Evolutionary conservation across 2,888 invertebrate species (phyloP).

Genomic region (Caenorhabditis parvicauda): DNA sequence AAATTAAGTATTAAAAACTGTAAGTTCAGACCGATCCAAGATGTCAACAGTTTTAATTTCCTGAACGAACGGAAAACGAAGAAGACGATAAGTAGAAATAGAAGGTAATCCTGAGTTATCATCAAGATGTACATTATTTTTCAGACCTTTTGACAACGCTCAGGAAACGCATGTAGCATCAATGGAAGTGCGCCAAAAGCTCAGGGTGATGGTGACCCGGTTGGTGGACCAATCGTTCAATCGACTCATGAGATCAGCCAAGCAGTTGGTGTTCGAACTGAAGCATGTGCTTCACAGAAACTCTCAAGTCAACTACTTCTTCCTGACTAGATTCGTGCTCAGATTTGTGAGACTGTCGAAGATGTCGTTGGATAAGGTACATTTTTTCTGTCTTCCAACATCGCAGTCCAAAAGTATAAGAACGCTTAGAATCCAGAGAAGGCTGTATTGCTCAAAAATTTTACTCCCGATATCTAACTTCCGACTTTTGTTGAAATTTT

Average conservation of each 20-base stretch:
- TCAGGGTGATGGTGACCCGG: constrained; percentile 90
- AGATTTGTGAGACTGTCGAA: constrained; percentile 15
- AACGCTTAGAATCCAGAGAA: no score
- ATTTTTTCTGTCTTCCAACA: no score
- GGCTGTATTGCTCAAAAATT: no score
- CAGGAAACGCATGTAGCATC: constrained; percentile 78
- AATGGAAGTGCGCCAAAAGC: constrained; percentile 80
- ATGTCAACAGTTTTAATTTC: constrained; percentile 32
- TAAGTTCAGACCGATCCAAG: constrained; percentile 32
- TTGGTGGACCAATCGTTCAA: constrained; percentile 90
- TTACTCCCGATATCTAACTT: no score
- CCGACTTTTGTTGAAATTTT: no score
- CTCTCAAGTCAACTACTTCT: constrained; percentile 26
- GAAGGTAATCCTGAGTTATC: constrained; percentile 6
- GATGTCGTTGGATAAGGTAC: constrained; percentile 2
- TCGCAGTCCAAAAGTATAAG: no score
- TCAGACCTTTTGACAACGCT: constrained; percentile 66
- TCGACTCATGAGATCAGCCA: constrained; percentile 60
- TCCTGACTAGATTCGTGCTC: constrained; percentile 20
- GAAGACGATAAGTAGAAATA: constrained; percentile 18
- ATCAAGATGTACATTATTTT: neutral
- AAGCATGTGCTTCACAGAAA: constrained; percentile 13
- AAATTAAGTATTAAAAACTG: neutral
- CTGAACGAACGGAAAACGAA: constrained; percentile 62
- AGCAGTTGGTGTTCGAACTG: constrained; percentile 17